A percentile compares a stretch with the other conserved stretches of the same genome.
Evolutionary conservation across 2,113 vertebrate species (phyloP).

Genomic region (Indri indri): DNA sequence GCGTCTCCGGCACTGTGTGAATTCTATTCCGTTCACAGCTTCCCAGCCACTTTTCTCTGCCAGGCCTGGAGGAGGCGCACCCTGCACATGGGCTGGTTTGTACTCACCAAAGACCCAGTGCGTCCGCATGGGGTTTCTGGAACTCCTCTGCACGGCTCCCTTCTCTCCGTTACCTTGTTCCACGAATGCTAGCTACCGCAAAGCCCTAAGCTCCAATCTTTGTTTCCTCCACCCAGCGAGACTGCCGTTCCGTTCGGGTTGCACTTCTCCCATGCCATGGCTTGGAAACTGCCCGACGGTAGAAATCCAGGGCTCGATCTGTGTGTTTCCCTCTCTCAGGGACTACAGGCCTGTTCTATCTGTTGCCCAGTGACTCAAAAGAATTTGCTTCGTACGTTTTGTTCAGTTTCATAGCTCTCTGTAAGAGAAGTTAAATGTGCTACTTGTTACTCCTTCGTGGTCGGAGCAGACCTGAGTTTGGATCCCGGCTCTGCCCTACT

Average conservation of each 20-base stretch:
- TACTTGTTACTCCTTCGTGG: not conserved
- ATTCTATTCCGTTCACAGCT: not conserved
- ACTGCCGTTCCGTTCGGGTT: too few species aligned
- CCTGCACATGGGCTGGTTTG: fast-evolving
- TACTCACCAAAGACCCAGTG: not conserved
- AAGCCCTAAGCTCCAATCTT: fast-evolving
- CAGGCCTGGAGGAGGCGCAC: not conserved
- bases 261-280: not conserved
- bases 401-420: not conserved
- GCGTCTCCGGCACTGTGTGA: fast-evolving
- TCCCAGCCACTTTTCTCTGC: not conserved
- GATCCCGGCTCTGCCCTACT: not conserved
- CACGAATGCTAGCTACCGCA: not conserved
- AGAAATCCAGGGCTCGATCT: too few species aligned
- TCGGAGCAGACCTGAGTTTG: not conserved
- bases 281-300: fast-evolving
- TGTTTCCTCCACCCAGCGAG: not conserved
- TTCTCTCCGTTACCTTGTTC: not conserved
- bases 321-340: not conserved
- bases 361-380: not conserved
- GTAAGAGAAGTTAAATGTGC: not conserved
- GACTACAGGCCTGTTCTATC: fast-evolving
- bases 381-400: fast-evolving
- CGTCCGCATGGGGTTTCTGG: fast-evolving
- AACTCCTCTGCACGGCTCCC: fast-evolving